Evolutionary conservation across 2,797 vertebrate species (phyloP), one percentile per base, ranked within the genome.

Genomic region (Periophthalmus magnuspinnatus): DNA sequence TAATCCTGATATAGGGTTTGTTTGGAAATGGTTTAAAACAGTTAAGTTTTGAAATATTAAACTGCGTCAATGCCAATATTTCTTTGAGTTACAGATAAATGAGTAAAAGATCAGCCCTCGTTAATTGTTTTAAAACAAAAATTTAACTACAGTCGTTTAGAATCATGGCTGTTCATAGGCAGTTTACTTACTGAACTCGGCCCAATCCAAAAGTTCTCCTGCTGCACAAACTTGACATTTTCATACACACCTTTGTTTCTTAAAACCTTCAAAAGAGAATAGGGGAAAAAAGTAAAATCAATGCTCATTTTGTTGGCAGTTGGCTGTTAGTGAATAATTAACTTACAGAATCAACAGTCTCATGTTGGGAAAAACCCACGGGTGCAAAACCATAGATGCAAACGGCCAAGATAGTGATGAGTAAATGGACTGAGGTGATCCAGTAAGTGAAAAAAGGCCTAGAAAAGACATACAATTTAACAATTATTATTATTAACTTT

Each of bases 371-470:
- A 88, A 99, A 99, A 81, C 98, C 98, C 87, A 99, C 96, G 0
- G 98, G 98, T 19, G 97, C 97, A 0, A 99, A 96, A 55, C 98
- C 97, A 0, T 99, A 98, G 91, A 97, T 99, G 78, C 95, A 97
- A 65, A 99, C 96, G 0, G 97, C 95, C 0, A 99, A 89, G 81
- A 99, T 95, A 57, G 98, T 99, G 84, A 99, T 96, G 72, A 99
- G 95, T 10, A 97, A 93, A 86, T 99, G 97, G 88, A 98, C 97
- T 70, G 97, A 94, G 36, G 96, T 99, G 80, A 99, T 96, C 97
- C 97, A 99, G 91, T 99, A 99, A 14, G 97, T 99, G 88, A 99
- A 99, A 92, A 98, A 99, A 54, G 97, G 97, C 91, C 97, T 99
- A 80, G 14, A 81, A 70, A 77, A 82, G 34, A 41, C 36, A 63